Evolutionary conservation across 2,797 vertebrate species (phyloP), one percentile per base, ranked within the genome.

Genomic region (Parauchenoglanis punctatus): DNA sequence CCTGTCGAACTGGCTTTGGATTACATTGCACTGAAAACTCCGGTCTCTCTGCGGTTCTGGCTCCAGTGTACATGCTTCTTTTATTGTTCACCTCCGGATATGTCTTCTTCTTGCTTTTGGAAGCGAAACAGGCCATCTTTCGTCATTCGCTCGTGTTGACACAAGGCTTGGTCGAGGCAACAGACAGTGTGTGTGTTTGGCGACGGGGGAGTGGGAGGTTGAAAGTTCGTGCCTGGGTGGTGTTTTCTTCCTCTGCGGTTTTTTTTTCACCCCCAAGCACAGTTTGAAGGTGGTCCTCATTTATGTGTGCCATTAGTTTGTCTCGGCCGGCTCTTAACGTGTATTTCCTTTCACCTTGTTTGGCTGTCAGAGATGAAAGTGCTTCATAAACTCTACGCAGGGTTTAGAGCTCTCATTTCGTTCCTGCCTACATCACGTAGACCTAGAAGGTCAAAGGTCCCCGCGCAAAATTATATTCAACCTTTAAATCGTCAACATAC

Each of bases 221-320:
- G 49, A 85, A 49, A 40, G 72, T 84, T 81, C 40, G 44, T 59
- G 18, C 8, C 40, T 81, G 87, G 86, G 76, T 85, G 84, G 85
- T 87, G 80, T 90, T 89, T 67, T 54, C 56, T 49, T 88, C 46
- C 15, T 68, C 59, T 20, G 7, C 3, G 44, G 12, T 68, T 49
- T 25, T 87, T 85, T 87, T 58, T 28, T 4, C 8, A 52, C 85
- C 83, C 78, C 59, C 25, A 85, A 84, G 88, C 85, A 31, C 58
- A 76, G 87, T 88, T 84, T 84, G 77, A 89, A 80, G 89, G 88
- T 89, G 90, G 89, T 90, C 89, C 86, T 68, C 17, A 46, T 85
- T 82, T 88, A 56, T 73, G 67, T 54, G 78, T 81, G 72, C 72
- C 87, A 70, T 81, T 85, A 56, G 20, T 63, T 78, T 63, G 68